Percentiles rank a stretch among this genome's conserved stretches.
These are phyloP conservation scores for Emydura subglobosa DNA, from an alignment of 2,113 vertebrate species.

Conservation along the genomic window DNA sequence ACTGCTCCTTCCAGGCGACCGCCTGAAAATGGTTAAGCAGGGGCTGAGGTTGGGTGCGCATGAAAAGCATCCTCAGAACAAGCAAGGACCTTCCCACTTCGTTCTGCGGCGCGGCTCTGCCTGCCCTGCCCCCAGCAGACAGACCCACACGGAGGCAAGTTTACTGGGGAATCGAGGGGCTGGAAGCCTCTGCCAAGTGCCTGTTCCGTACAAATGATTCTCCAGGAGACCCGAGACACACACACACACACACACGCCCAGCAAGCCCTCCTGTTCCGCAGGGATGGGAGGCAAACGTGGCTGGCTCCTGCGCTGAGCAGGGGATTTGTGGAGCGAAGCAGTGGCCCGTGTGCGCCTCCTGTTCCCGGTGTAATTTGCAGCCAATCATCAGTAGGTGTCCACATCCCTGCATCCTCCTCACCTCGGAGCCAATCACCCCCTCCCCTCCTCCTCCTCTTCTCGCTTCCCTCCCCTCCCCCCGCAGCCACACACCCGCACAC, in stretches of 20 bases:
- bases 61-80: constrained; percentile 27
- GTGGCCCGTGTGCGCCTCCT: constrained; percentile 80
- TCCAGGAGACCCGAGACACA: background rate
- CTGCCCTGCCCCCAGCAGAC: constrained; percentile 3
- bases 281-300: constrained; percentile 11
- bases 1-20: background rate
- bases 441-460: constrained; percentile 36
- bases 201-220: constrained; percentile 13
- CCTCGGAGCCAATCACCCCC: constrained; percentile 87
- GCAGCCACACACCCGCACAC: constrained; percentile 53
- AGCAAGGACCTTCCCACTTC: constrained; percentile 40
- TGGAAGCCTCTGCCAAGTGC: constrained; percentile 5
- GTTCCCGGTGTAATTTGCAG: constrained; percentile 91
- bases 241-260: background rate
- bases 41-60: background rate
- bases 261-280: background rate
- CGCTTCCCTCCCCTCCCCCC: background rate
- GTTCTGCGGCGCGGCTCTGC: background rate
- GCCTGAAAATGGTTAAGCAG: background rate
- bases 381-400: constrained; percentile 94
- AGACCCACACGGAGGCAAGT: background rate
- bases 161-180: constrained; percentile 17
- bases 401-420: constrained; percentile 91
- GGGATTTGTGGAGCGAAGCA: constrained; percentile 63
- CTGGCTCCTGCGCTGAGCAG: constrained; percentile 20